These are phyloP conservation scores for Gobius niger DNA, from an alignment of 2,113 vertebrate species.

Conservation along the genomic window DNA sequence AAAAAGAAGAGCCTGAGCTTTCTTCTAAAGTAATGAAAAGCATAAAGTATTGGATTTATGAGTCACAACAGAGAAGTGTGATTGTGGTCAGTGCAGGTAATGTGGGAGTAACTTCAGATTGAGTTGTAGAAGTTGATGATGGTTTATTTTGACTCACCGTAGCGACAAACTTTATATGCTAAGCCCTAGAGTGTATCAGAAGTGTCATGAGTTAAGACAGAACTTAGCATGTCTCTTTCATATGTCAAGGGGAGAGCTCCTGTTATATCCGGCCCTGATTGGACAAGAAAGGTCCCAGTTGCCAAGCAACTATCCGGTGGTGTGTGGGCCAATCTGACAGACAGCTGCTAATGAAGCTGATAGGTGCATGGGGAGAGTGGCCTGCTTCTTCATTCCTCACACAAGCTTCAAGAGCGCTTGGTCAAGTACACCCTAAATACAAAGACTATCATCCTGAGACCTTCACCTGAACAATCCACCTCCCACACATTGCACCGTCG, in stretches of 20 bases:
- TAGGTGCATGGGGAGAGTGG: constrained; percentile 28
- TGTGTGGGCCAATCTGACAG: constrained; percentile 56
- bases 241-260: constrained; percentile 64
- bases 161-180: background rate
- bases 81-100: background rate
- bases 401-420: constrained; percentile 32
- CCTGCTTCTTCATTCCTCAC: constrained; percentile 50
- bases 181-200: constrained; percentile 43
- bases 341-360: constrained; percentile 71
- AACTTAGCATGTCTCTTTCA: constrained; percentile 52
- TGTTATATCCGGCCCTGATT: constrained; percentile 72
- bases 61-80: too few relatives aligned
- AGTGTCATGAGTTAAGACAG: constrained; percentile 53
- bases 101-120: background rate
- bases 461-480: constrained; percentile 10
- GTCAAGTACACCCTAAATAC: background rate
- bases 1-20: too few relatives aligned
- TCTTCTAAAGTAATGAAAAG: too few relatives aligned
- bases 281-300: constrained; percentile 73
- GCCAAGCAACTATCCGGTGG: constrained; percentile 77
- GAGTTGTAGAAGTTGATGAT: background rate
- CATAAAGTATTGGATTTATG: too few relatives aligned
- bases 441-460: constrained; percentile 8
- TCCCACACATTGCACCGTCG: background rate
- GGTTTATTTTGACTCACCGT: background rate